A percentile compares a stretch with the other conserved stretches of the same genome.
These are phyloP conservation scores for Mechanitis messenoides DNA, from an alignment of 2,888 invertebrate species.

Conservation along the genomic window DNA sequence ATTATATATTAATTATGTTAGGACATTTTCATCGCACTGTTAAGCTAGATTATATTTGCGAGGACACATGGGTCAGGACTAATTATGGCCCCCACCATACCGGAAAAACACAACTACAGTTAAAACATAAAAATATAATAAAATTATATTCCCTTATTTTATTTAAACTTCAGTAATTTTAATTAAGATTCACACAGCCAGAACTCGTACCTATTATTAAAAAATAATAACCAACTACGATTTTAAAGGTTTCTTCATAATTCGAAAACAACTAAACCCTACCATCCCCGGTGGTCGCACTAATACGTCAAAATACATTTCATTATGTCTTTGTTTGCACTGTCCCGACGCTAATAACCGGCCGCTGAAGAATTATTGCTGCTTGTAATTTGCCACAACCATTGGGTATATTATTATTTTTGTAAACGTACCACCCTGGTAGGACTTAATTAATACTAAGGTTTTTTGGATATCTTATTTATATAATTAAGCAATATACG, in stretches of 20 bases:
- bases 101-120: too few species aligned
- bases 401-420: conserved; percentile 36
- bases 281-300: conserved; percentile 47
- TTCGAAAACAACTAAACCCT: neutral
- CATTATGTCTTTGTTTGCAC: conserved; percentile 62
- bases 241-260: neutral
- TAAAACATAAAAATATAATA: too few species aligned
- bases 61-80: neutral
- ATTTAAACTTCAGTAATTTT: too few species aligned
- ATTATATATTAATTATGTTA: too few species aligned
- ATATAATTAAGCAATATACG: neutral
- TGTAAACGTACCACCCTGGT: conserved; percentile 31
- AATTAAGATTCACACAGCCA: too few species aligned
- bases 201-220: neutral
- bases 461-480: conserved; percentile 12
- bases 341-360: conserved; percentile 56
- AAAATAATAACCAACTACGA: neutral
- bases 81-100: too few species aligned
- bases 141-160: too few species aligned
- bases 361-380: conserved; percentile 61
- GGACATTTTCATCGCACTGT: too few species aligned
- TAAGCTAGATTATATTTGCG: conserved; percentile 3
- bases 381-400: conserved; percentile 58
- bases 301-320: conserved; percentile 53
- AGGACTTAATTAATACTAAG: conserved; percentile 23